Base-by-base conservation (phyloP, 2,797 vertebrate species). In the Vireo griseus region DNA sequence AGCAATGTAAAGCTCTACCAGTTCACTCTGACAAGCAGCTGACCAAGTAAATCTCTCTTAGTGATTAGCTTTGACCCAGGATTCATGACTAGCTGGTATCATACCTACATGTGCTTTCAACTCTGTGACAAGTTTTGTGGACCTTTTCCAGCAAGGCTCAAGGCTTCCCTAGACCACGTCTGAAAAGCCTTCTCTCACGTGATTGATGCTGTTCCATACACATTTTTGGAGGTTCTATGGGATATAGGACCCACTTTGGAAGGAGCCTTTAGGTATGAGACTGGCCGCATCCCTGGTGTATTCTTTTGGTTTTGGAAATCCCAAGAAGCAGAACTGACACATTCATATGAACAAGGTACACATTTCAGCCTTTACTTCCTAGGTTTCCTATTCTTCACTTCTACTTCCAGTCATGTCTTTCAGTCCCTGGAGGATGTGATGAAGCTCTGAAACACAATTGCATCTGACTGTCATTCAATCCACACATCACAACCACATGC, bases 1-100 rank as follows among this genome's bases (percentile, higher is more conserved):
- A 24, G 35, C 12, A n/a, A 67, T 5, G 11, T 29, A 26, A 67
- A 80, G 57, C 77, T 47, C 58, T 31, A 26, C 8, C 14, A 76
- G 48, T 62, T 67, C 54, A 48, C n/a, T 65, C 52, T 29, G 54
- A 58, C 68, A 76, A 15, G 15, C 54, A 72, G 48, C 68, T 90
- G 68, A 67, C 44, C 20, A 6, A 6, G 4, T 58, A 48, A 67
- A 73, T 55, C 67, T 45, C 67, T 62, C 47, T 42, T 13, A 50
- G 54, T 0, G 11, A 76, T 67, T 37, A 80, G 26, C 62, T 84
- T 13, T 44, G 58, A 80, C 59, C 58, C 24, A 57, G 31, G 44
- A 69, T 28, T 66, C 33, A 8, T 3, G 11, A 67, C 25, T 16
- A 50, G 39, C 16, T 0, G 1, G 40, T 33, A 42, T 24, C 1